Evolutionary conservation across 2,888 invertebrate genomes (phyloP).

Genomic region (Cataglyphis cursor): DNA sequence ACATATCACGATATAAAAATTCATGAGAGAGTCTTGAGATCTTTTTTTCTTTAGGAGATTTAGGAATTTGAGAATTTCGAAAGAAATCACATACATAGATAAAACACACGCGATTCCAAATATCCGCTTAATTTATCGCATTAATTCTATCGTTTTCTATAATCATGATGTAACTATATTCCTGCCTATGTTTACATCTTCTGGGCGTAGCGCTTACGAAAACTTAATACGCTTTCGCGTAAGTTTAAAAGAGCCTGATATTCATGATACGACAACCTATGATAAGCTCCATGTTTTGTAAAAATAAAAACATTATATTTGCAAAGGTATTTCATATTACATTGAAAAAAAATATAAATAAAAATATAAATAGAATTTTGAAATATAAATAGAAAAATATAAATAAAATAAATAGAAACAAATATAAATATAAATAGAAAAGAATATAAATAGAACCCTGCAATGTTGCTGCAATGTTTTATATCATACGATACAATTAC

Average conservation of each 20-base stretch:
- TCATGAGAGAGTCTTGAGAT: neutral
- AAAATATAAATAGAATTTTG: too few relatives aligned
- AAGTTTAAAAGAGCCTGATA: constrained; percentile 33
- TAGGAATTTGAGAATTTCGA: neutral
- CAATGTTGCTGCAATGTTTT: neutral
- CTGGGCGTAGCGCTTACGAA: constrained; percentile 12
- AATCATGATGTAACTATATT: neutral
- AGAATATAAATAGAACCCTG: too few relatives aligned
- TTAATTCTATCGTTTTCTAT: constrained; percentile 5
- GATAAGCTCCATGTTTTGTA: constrained; percentile 6
- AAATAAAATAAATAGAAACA: too few relatives aligned
- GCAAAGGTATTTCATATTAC: constrained; percentile 25
- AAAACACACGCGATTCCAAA: neutral
- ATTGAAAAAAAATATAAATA: neutral
- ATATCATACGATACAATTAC: neutral
- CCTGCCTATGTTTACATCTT: constrained; percentile 3
- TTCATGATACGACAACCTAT: constrained; percentile 29
- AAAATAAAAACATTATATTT: constrained; percentile 44
- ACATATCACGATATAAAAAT: neutral
- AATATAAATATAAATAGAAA: too few relatives aligned
- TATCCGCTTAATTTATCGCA: neutral
- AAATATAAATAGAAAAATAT: too few relatives aligned
- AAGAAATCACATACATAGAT: neutral
- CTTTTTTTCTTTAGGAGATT: neutral
- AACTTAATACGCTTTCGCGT: constrained; percentile 32